Evolutionary conservation across 2,888 invertebrate genomes (phyloP), one percentile per base, ranked within the genome.

Genomic region (Drosophila vallismaia): DNA sequence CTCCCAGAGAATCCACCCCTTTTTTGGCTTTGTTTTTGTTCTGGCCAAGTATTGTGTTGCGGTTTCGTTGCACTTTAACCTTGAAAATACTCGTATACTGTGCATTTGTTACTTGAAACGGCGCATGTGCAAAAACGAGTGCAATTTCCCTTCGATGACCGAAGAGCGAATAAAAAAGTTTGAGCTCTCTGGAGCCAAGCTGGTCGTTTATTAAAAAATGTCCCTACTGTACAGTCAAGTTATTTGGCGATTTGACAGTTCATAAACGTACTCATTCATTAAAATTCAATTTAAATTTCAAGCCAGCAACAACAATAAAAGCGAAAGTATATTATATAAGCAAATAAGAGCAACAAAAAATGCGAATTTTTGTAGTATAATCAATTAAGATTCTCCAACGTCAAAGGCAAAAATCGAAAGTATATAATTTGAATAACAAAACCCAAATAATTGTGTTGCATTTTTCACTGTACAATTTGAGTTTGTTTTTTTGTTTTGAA

Each of bases 51-150:
- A 84, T 77, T 78, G 75, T 75, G 64, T 64, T 81, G 81, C 76
- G 87, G 89, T 90, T 91, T 86, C 91, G 89, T 90, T 91, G 91
- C 91, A 91, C 91, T 91, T 91, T 91, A 91, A 91, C 91, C 91
- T 91, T 91, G 91, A 91, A 91, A 82, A 77, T 79, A 19, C 19
- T 19, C 19, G 19, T 19, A 72, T 71, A 54, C 45, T 62, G 52
- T 71, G 52, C 55, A 51, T 28, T 49, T 36, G 40, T 56, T 68
- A 44, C 46, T 44, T 42, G 58, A 58, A 57, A 7, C 63, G 63
- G 85, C 82, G 81, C 82, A 85, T 82, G 85, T 74, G 82, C 82
- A 74, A 54, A 73, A 73, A 42, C 46, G 64, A 72, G 40, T 81
- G 81, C 79, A 48, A 6, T 49, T 26, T 19, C 42, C 36, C 44